phyloP scores from a whole-genome alignment of 2,888 invertebrate genomes.

The Pristionchus arcanus region DNA sequence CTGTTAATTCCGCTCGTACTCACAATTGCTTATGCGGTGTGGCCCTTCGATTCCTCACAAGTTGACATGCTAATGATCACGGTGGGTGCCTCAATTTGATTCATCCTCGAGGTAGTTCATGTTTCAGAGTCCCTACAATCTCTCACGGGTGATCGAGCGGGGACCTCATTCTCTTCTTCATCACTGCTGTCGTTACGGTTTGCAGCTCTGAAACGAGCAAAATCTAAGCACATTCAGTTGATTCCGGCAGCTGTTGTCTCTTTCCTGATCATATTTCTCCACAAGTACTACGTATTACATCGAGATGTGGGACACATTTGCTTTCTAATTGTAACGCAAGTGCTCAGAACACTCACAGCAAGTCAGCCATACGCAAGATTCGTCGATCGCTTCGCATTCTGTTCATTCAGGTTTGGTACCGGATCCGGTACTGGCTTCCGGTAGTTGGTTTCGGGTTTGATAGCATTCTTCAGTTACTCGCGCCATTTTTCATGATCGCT shows the following conservation, averaged over 20 bases:
- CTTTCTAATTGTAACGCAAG: neutral
- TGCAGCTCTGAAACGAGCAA: neutral
- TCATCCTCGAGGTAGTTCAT: too few relatives aligned
- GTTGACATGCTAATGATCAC: neutral
- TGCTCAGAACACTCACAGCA: too few relatives aligned
- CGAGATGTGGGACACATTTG: neutral
- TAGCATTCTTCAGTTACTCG: too few relatives aligned
- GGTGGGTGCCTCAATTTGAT: neutral
- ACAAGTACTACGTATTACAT: neutral
- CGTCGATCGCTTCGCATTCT: too few relatives aligned
- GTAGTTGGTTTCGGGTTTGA: fast-evolving
- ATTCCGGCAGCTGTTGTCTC: neutral
- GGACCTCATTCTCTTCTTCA: neutral
- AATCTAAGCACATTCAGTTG: neutral
- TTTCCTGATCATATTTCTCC: neutral
- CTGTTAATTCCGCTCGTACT: neutral
- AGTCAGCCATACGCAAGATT: too few relatives aligned
- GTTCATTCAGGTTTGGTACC: too few relatives aligned
- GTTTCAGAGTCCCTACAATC: neutral
- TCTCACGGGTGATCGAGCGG: neutral
- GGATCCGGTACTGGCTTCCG: neutral
- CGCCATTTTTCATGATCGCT: too few relatives aligned
- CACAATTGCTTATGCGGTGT: neutral
- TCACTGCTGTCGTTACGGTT: neutral
- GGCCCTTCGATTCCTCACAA: neutral